phyloP scores from a whole-genome alignment of 1,140 invertebrate genomes.

The Lordiphosa collinella region DNA sequence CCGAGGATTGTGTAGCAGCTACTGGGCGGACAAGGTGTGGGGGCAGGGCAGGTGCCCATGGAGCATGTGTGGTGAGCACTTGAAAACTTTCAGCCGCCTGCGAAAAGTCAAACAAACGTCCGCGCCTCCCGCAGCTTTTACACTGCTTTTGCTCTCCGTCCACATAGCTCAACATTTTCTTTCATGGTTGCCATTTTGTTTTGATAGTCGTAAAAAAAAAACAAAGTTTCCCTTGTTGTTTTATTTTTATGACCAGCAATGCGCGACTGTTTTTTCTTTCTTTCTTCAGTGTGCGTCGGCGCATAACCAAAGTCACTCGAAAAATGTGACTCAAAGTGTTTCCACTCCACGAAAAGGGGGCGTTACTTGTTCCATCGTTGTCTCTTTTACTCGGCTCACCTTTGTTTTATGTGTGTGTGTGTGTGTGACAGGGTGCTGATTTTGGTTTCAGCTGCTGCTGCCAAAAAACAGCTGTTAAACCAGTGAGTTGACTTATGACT shows the following conservation, averaged over 20 bases:
- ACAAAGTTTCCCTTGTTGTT: slow-evolving; percentile 47
- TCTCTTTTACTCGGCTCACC: slow-evolving; percentile 9
- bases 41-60: not conserved
- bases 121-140: slow-evolving; percentile 48
- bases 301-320: slow-evolving; percentile 35
- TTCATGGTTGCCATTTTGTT: slow-evolving; percentile 75
- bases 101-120: slow-evolving; percentile 73
- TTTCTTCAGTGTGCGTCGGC: slow-evolving; percentile 49
- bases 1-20: slow-evolving; percentile 23
- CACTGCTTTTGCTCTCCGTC: slow-evolving; percentile 17
- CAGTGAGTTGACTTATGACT: slow-evolving; percentile 52
- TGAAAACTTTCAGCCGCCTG: slow-evolving; percentile 63
- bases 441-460: slow-evolving; percentile 54
- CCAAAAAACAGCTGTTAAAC: slow-evolving; percentile 60
- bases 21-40: not conserved
- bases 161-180: slow-evolving; percentile 37
- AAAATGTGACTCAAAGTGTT: slow-evolving; percentile 32
- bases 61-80: slow-evolving; percentile 46
- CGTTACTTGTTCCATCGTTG: slow-evolving; percentile 29
- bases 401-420: not conserved
- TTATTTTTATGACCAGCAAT: slow-evolving; percentile 35
- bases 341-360: slow-evolving; percentile 27
- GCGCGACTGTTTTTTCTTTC: slow-evolving; percentile 37
- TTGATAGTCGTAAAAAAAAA: slow-evolving; percentile 49
- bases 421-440: slow-evolving; percentile 53